Base-by-base conservation (phyloP, 2,888 invertebrate genomes). In the Standfussiana lucernea region DNA sequence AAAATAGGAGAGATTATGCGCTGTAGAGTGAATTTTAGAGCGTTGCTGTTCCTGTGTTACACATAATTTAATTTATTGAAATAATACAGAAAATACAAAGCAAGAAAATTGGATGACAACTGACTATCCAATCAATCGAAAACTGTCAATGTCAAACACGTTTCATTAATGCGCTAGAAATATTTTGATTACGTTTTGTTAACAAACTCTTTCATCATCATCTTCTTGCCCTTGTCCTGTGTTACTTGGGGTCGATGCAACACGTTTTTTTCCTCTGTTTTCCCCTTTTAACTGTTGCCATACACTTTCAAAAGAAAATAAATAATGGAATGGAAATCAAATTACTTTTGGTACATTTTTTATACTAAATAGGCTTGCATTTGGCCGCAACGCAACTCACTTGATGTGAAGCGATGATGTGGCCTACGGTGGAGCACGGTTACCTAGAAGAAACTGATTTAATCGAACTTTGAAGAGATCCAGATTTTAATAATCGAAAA, bases 81-180 rank as follows among this genome's bases (percentile, higher is more conserved):
- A 72, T 77, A 84, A 79, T 79, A 80, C 56, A 81, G 67, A 80
- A 82, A 86, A 83, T 77, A 86, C 68, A 89, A 83, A 85, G 80
- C 68, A 80, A 73, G 64, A 77, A 71, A 78, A 81, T 77, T 78
- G 79, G 59, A 83, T 84, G 86, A 84, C 86, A 86, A 75, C n/a
- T n/a, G 65, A 76, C n/a, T 56, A 76, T 50, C 81, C 72, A 88
- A 87, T 87, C 89, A 89, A 88, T 87, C 66, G 81, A 80, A 62
- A 69, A 77, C 76, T 86, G 86, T 84, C 87, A 86, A 73, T 72
- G 84, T 73, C 82, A 84, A 72, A 50, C 40, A 47, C 88, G 84
- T 87, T 82, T 74, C 67, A 73, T 47, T 86, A 45, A 21, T 79
- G 32, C 75, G 65, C 24, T 62, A 75, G 8, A 53, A 67, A 59